phyloP scores from a whole-genome alignment of 2,888 invertebrate genomes.

The Diadegma fenestrale region DNA sequence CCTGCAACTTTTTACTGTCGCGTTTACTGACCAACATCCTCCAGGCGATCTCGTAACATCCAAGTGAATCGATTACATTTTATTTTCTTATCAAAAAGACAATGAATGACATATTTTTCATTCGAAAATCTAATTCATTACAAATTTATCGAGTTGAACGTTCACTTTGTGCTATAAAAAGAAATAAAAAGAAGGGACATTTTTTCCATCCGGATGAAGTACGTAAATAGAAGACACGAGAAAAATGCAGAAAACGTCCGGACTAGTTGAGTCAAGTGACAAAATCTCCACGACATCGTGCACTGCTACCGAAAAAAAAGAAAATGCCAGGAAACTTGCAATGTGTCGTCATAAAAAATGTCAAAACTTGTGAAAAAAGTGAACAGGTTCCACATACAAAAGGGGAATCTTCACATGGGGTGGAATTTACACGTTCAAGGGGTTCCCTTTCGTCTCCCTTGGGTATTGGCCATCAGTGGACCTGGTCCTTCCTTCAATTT shows the following conservation, averaged over 20 bases:
- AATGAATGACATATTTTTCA: neutral
- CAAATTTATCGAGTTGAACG: neutral
- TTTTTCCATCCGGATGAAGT: neutral
- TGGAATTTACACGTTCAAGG: neutral
- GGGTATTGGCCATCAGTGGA: neutral
- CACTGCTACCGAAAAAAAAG: no score
- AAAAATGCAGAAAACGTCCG: neutral
- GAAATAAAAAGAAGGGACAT: neutral
- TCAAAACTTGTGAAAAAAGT: neutral
- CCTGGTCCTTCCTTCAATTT: constrained; percentile 1
- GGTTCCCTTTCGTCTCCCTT: neutral
- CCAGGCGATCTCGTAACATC: neutral
- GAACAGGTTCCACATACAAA: neutral
- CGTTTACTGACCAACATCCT: neutral
- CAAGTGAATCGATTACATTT: neutral
- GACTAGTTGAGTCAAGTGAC: no score
- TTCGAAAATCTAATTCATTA: neutral
- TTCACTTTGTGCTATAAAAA: constrained; percentile 1
- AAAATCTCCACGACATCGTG: no score
- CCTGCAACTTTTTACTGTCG: neutral
- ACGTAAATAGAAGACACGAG: neutral
- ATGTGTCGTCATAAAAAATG: neutral
- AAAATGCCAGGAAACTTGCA: no score
- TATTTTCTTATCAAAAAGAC: neutral
- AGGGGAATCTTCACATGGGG: neutral